These are phyloP conservation scores for Acrobasis suavella DNA, from an alignment of 2,888 invertebrate species.

Conservation along the genomic window DNA sequence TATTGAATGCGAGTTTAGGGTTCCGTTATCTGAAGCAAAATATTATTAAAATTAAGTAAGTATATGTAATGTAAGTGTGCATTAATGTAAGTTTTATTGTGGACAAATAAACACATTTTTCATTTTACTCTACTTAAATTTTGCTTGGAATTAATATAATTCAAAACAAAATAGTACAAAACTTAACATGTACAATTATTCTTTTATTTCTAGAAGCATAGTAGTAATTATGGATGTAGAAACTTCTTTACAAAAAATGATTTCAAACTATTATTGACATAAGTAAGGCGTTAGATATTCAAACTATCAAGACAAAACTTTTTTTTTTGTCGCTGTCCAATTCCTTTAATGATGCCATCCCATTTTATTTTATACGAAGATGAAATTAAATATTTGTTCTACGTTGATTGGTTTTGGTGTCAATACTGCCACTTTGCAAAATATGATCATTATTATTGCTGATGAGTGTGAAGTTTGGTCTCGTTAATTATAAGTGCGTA, in stretches of 20 bases:
- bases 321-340: background rate
- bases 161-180: background rate
- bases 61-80: background rate
- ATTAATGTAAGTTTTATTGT: background rate
- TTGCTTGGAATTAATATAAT: background rate
- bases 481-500: background rate
- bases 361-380: background rate
- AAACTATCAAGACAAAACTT: background rate
- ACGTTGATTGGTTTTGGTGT: constrained; percentile 1
- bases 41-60: background rate
- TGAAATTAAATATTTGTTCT: background rate
- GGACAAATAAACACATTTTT: background rate
- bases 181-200: background rate
- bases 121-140: background rate
- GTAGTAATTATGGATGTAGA: background rate
- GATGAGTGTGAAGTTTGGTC: background rate
- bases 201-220: background rate
- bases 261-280: background rate
- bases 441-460: background rate
- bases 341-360: background rate
- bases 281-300: background rate
- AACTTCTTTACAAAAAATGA: background rate
- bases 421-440: background rate
- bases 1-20: no score
- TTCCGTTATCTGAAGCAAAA: no score